Evolutionary conservation across 2,797 vertebrate genomes (phyloP), one percentile per base, ranked within the genome.

Genomic region (Chaetophractus vellerosus): DNA sequence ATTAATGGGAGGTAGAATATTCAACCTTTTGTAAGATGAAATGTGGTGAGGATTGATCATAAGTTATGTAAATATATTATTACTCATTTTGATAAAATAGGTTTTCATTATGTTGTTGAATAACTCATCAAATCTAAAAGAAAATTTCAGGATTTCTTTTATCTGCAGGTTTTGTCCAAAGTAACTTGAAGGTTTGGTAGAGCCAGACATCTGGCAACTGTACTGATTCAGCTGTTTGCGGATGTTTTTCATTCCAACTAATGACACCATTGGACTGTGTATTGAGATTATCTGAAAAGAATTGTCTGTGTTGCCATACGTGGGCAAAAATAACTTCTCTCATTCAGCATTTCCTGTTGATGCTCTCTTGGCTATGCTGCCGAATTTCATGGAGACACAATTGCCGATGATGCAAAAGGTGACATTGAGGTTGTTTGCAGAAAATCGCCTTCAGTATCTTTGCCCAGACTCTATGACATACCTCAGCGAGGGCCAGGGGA

Each of bases 381-480:
- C n/a, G 52, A 63, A 33, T 11, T 61, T 33, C 38, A 18, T 23
- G 63, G 41, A 19, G 68, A 61, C 50, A 48, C 28, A 33, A 14
- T 0, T 14, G 33, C 19, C 33, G 52, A n/a, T 69, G 80, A 83
- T 12, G 0, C 15, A 31, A n/a, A 72, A 38, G 0, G 12, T 38
- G 83, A 50, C 19, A 6, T 0, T 45, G 66, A 45, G 38, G 38
- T 12, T 23, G 33, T 12, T 41, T 14, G 11, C 28, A 48, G 18
- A 41, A 81, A 74, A 21, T 41, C 0, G 1, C 3, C 3, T 6
- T 72, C 15, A 6, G 0, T 2, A 16, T 64, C 75, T 16, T 10
- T 4, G 6, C n/a, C 48, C 11, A 28, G 15, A 4, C 10, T 48
- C 36, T 21, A 8, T 1, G n/a, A 10, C 9, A 0, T 3, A 33